Conservation (phyloP, 2,797 vertebrate genomes). For the Bradypodion ventrale region DNA sequence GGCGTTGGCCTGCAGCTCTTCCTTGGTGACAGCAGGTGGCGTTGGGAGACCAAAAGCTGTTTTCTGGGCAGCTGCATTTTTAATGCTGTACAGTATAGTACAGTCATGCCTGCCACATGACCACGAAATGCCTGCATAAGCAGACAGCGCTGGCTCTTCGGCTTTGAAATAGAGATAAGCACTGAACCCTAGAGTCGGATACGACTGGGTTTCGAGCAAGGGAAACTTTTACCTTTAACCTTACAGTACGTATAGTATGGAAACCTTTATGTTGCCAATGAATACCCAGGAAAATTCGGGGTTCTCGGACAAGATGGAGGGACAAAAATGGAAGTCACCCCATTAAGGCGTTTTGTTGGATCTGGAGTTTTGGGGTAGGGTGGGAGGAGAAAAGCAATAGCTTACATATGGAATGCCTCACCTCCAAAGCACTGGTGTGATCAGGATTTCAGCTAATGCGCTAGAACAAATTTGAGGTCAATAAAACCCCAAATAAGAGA, state of each 20-base stretch:
- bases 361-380: not conserved
- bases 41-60: not conserved
- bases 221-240: too few relatives aligned
- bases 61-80: not conserved
- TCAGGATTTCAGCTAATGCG: not conserved
- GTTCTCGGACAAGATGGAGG: not conserved
- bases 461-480: not conserved
- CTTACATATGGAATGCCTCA: rapidly evolving
- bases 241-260: too few relatives aligned
- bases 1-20: not conserved
- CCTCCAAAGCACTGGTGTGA: too few relatives aligned
- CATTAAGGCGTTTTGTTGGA: not conserved
- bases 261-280: not conserved
- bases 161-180: too few relatives aligned
- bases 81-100: too few relatives aligned
- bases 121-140: too few relatives aligned
- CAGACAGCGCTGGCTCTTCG: too few relatives aligned
- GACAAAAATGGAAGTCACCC: not conserved
- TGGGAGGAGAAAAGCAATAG: rapidly evolving
- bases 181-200: too few relatives aligned
- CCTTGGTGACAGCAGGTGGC: not conserved
- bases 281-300: not conserved
- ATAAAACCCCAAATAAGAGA: not conserved
- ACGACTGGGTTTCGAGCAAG: too few relatives aligned
- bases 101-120: too few relatives aligned